These are phyloP conservation scores for Hemicrepidius hirtus DNA, from an alignment of 2,888 invertebrate genomes.

Conservation along the genomic window DNA sequence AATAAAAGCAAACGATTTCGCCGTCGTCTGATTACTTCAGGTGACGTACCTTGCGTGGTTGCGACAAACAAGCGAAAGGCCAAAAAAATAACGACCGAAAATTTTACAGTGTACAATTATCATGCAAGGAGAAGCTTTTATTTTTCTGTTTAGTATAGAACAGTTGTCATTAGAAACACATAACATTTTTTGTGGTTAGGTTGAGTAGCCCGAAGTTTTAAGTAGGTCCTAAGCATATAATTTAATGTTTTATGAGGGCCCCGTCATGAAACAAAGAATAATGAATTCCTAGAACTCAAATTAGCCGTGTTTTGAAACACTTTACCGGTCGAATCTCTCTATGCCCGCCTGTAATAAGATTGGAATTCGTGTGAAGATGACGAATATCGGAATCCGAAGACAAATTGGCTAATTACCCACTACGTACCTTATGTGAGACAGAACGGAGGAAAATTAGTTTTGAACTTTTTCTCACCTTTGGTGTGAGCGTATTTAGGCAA, in stretches of 20 bases:
- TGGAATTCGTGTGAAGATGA: constrained; percentile 34
- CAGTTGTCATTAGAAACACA: constrained; percentile 59
- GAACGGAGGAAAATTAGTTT: constrained; percentile 17
- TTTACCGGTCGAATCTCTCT: constrained; percentile 39
- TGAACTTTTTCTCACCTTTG: constrained; percentile 15
- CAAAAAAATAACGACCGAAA: constrained; percentile 38
- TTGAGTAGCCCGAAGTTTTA: constrained; percentile 55
- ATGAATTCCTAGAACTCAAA: constrained; percentile 61
- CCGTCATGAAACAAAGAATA: constrained; percentile 62
- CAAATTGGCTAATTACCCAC: constrained; percentile 41
- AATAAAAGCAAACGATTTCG: background rate
- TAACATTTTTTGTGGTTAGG: constrained; percentile 56
- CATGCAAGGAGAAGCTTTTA: constrained; percentile 49
- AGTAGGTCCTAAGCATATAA: constrained; percentile 60
- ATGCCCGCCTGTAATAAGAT: constrained; percentile 13
- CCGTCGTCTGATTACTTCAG: background rate
- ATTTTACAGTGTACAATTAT: constrained; percentile 45
- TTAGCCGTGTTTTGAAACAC: constrained; percentile 51
- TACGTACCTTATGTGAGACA: constrained; percentile 37
- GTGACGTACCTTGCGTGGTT: constrained; percentile 2
- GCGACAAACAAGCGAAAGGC: constrained; percentile 31
- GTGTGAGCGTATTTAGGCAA: background rate
- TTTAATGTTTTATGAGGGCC: constrained; percentile 63
- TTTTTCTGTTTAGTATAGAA: constrained; percentile 48
- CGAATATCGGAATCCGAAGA: constrained; percentile 36